Conservation (phyloP, 2,113 vertebrate genomes). For the Pelmatolapia mariae region DNA sequence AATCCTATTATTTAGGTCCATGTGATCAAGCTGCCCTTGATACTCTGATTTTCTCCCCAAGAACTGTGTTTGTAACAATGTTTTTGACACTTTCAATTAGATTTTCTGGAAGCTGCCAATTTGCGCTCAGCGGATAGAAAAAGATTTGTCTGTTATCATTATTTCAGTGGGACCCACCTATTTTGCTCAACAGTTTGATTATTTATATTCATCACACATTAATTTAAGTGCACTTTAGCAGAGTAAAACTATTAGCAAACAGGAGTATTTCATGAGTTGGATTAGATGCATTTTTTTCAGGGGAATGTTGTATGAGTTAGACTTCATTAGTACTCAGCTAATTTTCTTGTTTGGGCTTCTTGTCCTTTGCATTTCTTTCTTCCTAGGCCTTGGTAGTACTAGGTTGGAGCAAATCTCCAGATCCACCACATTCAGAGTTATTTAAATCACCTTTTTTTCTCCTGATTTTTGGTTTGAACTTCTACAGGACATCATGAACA, state of each 20-base stretch:
- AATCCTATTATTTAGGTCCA: not conserved
- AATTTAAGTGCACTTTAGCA: not conserved
- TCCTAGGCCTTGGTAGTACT: not conserved
- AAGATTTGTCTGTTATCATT: not conserved
- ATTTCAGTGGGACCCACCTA: not conserved
- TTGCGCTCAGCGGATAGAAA: not conserved
- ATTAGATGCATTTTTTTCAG: no score
- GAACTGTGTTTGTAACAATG: not conserved
- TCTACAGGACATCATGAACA: not conserved
- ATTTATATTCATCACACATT: not conserved
- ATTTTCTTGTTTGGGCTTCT: not conserved
- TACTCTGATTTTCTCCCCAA: not conserved
- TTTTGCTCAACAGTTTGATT: not conserved
- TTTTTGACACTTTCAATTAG: not conserved
- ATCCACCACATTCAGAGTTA: not conserved
- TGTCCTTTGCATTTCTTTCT: not conserved
- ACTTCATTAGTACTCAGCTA: not conserved
- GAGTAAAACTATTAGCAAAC: not conserved
- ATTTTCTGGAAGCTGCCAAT: not conserved
- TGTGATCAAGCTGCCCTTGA: not conserved
- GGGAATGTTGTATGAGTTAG: not conserved
- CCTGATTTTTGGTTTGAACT: not conserved
- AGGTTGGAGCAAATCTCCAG: not conserved
- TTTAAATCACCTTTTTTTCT: not conserved
- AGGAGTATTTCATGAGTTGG: not conserved